phyloP scores from a whole-genome alignment of 2,113 vertebrate species.

The Odontophorus gujanensis region DNA sequence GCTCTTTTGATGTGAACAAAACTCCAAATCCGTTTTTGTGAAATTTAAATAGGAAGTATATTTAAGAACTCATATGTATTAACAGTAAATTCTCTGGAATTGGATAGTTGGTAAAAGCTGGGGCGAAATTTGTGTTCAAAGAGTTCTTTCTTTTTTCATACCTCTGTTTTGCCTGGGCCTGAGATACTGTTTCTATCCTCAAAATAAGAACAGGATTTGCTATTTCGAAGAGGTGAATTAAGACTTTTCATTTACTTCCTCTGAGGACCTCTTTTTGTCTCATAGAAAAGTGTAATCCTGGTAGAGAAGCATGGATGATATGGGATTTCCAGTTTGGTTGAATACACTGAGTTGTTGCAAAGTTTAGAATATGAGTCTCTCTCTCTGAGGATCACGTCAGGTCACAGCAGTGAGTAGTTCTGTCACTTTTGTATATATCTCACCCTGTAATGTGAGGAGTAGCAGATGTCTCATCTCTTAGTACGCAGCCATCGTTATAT shows the following conservation, averaged over 20 bases:
- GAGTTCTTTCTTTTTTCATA: neutral
- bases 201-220: neutral
- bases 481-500: neutral
- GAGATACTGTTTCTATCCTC: constrained; percentile 11
- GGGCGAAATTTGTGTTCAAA: neutral
- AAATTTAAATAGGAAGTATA: constrained; percentile 41
- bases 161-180: constrained; percentile 44
- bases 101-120: constrained; percentile 14
- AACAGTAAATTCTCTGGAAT: constrained; percentile 33
- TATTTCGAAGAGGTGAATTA: neutral
- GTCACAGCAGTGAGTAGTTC: neutral
- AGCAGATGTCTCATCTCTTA: neutral
- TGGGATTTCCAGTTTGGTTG: neutral
- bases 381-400: neutral
- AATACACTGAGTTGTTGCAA: neutral
- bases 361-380: neutral
- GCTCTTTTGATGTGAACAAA: constrained; percentile 75
- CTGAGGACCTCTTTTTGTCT: neutral
- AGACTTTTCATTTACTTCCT: neutral
- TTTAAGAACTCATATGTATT: constrained; percentile 13
- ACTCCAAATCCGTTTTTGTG: constrained; percentile 65
- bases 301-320: neutral
- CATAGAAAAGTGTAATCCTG: neutral
- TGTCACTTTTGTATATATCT: neutral
- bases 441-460: neutral